Base-by-base conservation (phyloP, 2,797 vertebrate species). In the Sardinella longiceps region DNA sequence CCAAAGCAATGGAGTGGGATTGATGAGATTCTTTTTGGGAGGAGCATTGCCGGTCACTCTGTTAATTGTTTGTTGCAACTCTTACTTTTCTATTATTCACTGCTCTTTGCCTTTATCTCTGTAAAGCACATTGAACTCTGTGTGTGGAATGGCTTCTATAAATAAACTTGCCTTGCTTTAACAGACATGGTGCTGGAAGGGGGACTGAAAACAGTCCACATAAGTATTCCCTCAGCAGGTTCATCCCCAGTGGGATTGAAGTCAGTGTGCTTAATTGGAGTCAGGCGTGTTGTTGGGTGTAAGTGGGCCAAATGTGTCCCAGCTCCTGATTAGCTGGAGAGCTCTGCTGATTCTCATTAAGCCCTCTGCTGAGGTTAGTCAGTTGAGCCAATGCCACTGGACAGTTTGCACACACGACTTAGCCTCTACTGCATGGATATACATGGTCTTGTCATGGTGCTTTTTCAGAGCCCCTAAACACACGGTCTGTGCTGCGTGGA, bases 321-420 rank as follows among this genome's bases (percentile, higher is more conserved):
- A n/a, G n/a, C n/a, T n/a, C n/a, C n/a, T 28, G 12, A 70, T 70
- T 70, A 14, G 28, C 28, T 33, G 12, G 4, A 1, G 9, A 37
- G 66, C 14, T 74, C 66, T 74, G 30, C 66, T 74, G 66, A 74
- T 28, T 74, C 66, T 33, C 30, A 33, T 33, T 37, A 74, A 74
- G 66, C 30, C 30, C 25, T 30, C 25, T 28, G 10, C 9, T 14
- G 25, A 30, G 25, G 30, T 30, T 1, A 63, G 60, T 63, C 60
- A 63, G 56, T 2, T 23, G 56, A 58, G 58, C n/a, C 58, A 58
- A 15, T 53, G 51, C 12, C 3, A 20, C 20, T 4, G n/a, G 53
- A 56, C 53, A 56, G 53, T 56, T 20, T 23, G 53, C 20, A 5
- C 5, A 20, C 15, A 20, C 51, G 0, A 20, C 51, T 4, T 2